Evolutionary conservation across 53 echinoderm and acorn worm genomes (phyloP).

Genomic region (Luidia sarsii): DNA sequence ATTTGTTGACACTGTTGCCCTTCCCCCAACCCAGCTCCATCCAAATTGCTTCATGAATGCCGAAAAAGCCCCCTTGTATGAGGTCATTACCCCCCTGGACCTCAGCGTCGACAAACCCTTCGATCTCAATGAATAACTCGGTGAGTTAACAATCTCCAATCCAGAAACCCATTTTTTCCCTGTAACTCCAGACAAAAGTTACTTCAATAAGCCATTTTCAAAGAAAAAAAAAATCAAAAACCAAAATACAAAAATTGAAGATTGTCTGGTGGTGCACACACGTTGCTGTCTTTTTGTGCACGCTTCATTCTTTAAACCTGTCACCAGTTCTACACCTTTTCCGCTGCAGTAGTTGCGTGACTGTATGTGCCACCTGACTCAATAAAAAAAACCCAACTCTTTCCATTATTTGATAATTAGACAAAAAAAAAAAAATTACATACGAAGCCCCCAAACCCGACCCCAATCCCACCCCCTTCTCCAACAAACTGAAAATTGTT

Average conservation of each 20-base stretch:
- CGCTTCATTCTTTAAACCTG: constrained; percentile 29
- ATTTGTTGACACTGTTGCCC: too few relatives aligned
- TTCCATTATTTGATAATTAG: too few relatives aligned
- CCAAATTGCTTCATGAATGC: constrained; percentile 50
- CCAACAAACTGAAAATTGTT: too few relatives aligned
- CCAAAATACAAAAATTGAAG: too few relatives aligned
- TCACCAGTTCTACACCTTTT: constrained; percentile 9
- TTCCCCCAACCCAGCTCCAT: constrained; percentile 40
- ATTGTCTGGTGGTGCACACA: constrained; percentile 43
- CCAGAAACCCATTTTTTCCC: neutral
- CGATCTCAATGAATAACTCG: constrained; percentile 31
- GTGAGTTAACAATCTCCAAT: constrained; percentile 32
- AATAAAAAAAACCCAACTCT: too few relatives aligned
- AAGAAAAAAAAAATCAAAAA: too few relatives aligned
- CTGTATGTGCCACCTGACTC: constrained; percentile 38
- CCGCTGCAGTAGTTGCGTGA: constrained; percentile 29
- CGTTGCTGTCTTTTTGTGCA: constrained; percentile 24
- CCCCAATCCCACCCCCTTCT: too few relatives aligned
- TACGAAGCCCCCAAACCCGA: too few relatives aligned
- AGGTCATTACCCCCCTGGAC: constrained; percentile 26
- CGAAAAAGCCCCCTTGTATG: constrained; percentile 45
- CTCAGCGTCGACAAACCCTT: constrained; percentile 17
- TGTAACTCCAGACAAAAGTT: too few relatives aligned
- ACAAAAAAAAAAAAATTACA: too few relatives aligned
- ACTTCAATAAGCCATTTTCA: too few relatives aligned